A percentile compares a stretch with the other conserved stretches of the same genome.
Conservation (phyloP, 2,113 vertebrate species). For the Morphnarchus princeps region DNA sequence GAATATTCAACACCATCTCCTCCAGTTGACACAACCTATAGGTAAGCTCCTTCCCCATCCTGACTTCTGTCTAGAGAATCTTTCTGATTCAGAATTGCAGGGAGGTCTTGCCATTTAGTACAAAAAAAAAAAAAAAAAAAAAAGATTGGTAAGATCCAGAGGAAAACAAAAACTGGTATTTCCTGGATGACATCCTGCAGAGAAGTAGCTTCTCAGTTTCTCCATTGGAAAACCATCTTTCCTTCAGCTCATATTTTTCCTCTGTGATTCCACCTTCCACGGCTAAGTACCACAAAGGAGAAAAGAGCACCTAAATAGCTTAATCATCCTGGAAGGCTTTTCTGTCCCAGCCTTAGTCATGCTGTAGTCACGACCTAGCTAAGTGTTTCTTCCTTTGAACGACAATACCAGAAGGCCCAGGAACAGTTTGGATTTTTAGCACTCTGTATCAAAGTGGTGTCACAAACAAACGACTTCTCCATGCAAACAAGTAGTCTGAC, state of each 20-base stretch:
- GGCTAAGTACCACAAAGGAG: neutral
- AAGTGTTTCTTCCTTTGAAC: neutral
- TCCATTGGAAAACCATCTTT: neutral
- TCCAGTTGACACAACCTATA: neutral
- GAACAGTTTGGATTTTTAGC: neutral
- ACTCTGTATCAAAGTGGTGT: neutral
- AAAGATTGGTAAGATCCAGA: neutral
- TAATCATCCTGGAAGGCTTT: neutral
- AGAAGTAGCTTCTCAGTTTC: neutral
- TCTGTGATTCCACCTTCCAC: neutral
- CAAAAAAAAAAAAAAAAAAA: neutral
- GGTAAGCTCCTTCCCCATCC: neutral
- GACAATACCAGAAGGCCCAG: neutral
- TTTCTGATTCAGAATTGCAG: neutral
- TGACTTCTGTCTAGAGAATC: neutral
- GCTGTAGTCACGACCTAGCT: neutral
- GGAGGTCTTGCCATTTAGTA: neutral
- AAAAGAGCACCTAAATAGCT: neutral
- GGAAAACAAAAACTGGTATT: neutral
- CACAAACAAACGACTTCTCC: neutral
- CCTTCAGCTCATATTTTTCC: neutral
- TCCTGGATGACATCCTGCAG: neutral
- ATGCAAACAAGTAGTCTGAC: neutral
- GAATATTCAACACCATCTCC: neutral
- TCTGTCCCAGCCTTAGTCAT: neutral